These are phyloP conservation scores for Ypsolopha scabrella DNA, from an alignment of 2,888 invertebrate genomes.

Conservation along the genomic window DNA sequence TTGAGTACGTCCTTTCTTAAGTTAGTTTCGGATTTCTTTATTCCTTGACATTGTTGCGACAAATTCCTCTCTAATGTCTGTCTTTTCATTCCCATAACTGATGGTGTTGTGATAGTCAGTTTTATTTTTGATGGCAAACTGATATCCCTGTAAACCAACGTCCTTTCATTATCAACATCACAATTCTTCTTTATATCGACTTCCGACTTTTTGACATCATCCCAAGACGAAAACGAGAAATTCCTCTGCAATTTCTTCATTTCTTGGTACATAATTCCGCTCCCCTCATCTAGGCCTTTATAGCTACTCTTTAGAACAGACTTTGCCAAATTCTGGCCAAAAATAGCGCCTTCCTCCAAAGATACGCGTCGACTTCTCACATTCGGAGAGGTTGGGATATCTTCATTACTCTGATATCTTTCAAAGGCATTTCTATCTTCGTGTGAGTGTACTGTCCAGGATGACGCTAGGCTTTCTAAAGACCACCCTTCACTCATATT, in stretches of 20 bases:
- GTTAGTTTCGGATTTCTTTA: constrained; percentile 24
- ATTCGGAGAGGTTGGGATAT: constrained; percentile 52
- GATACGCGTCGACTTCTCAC: constrained; percentile 58
- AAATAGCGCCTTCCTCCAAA: constrained; percentile 26
- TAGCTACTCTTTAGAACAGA: constrained; percentile 42
- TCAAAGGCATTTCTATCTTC: constrained; percentile 18
- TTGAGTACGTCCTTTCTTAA: constrained; percentile 38
- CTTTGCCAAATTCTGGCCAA: constrained; percentile 30
- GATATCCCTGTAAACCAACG: not conserved
- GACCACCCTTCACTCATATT: constrained; percentile 40
- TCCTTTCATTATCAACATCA: constrained; percentile 16
- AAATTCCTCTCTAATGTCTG: constrained; percentile 13
- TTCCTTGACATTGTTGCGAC: constrained; percentile 26
- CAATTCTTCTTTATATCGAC: constrained; percentile 16
- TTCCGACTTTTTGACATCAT: constrained; percentile 13
- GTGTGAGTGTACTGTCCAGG: constrained; percentile 42
- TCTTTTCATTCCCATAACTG: not conserved
- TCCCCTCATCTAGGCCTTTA: constrained; percentile 31
- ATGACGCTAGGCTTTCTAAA: constrained; percentile 24
- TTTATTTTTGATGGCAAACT: not conserved
- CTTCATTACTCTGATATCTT: constrained; percentile 45
- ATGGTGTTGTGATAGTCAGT: constrained; percentile 9
- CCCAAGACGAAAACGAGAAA: constrained; percentile 25
- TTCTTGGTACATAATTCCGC: constrained; percentile 33
- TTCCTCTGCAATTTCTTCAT: constrained; percentile 43